A percentile compares a stretch with the other conserved stretches of the same genome.
Evolutionary conservation across 2,113 vertebrate genomes (phyloP).

Genomic region (Tamias sibiricus): DNA sequence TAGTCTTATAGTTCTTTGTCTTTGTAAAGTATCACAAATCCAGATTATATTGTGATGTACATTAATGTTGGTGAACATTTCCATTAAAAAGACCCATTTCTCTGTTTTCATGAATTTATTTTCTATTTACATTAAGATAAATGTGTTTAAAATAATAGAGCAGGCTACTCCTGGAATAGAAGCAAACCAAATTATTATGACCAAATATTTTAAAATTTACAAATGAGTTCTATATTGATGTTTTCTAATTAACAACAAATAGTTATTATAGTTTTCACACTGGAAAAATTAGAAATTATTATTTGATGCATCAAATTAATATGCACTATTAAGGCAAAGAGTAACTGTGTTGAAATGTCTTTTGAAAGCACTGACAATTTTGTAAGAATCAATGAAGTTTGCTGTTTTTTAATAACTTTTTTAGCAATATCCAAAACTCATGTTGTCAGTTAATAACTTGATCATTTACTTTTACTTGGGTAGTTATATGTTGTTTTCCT

Average conservation of each 20-base stretch:
- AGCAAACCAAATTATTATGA: constrained; percentile 2
- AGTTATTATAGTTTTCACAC: not conserved
- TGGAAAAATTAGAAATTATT: constrained; percentile 35
- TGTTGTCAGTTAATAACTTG: constrained; percentile 39
- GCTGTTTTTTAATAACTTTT: not conserved
- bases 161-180: not conserved
- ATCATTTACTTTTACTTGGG: constrained; percentile 35
- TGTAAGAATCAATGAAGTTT: constrained; percentile 49
- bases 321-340: not conserved
- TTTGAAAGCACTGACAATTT: constrained; percentile 50
- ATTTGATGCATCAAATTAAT: not conserved
- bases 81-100: not conserved
- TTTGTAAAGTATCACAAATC: not conserved
- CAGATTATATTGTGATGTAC: not conserved
- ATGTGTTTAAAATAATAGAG: not conserved
- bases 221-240: constrained; percentile 35
- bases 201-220: not conserved
- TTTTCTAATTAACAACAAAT: constrained; percentile 51
- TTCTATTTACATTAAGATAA: constrained; percentile 39
- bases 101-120: constrained; percentile 20
- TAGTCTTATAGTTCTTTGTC: not conserved
- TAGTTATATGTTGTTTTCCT: not conserved
- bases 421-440: constrained; percentile 1
- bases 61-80: not conserved
- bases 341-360: not conserved